A percentile compares a stretch with the other conserved stretches of the same genome.
Evolutionary conservation across 2,113 vertebrate genomes (phyloP).

Genomic region (Cyprinodon variegatus): DNA sequence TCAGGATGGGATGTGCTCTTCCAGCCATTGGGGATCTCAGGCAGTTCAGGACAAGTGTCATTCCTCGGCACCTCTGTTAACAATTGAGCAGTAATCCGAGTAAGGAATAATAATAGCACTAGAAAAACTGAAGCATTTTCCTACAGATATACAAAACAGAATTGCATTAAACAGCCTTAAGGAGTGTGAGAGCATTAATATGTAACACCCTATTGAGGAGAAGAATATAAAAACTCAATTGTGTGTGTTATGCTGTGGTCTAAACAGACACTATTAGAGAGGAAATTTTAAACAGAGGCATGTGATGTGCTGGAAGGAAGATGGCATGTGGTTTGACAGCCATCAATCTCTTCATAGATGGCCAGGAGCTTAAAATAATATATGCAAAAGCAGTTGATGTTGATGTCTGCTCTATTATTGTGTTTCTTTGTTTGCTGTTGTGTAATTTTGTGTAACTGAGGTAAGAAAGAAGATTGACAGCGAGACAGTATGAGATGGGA

Average conservation of each 20-base stretch:
- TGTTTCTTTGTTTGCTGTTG: conserved; percentile 47
- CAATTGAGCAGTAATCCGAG: not conserved
- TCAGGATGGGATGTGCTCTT: conserved; percentile 95
- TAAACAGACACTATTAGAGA: conserved; percentile 39
- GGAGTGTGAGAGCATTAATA: conserved; percentile 21
- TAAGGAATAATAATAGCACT: not conserved
- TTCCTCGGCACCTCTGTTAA: conserved; percentile 93
- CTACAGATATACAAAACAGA: conserved; percentile 3
- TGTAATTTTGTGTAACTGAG: conserved; percentile 50
- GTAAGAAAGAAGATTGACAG: conserved; percentile 28
- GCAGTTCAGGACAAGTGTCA: conserved; percentile 94
- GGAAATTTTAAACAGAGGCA: conserved; percentile 63
- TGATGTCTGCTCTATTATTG: conserved; percentile 56
- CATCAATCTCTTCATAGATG: conserved; percentile 54
- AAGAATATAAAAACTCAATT: conserved; percentile 7
- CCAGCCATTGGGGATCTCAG: conserved; percentile 94
- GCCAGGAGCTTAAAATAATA: conserved; percentile 53
- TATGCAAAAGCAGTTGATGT: conserved; percentile 49
- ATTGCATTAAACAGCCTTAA: conserved; percentile 3
- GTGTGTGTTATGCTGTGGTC: conserved; percentile 19
- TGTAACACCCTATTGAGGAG: conserved; percentile 24
- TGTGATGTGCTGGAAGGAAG: conserved; percentile 55
- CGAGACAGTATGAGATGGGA: conserved; percentile 14
- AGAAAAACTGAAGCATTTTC: conserved; percentile 7
- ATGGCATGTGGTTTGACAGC: conserved; percentile 53